These are phyloP conservation scores for Ochotona curzoniae DNA, from an alignment of 2,113 vertebrate genomes.

Conservation along the genomic window DNA sequence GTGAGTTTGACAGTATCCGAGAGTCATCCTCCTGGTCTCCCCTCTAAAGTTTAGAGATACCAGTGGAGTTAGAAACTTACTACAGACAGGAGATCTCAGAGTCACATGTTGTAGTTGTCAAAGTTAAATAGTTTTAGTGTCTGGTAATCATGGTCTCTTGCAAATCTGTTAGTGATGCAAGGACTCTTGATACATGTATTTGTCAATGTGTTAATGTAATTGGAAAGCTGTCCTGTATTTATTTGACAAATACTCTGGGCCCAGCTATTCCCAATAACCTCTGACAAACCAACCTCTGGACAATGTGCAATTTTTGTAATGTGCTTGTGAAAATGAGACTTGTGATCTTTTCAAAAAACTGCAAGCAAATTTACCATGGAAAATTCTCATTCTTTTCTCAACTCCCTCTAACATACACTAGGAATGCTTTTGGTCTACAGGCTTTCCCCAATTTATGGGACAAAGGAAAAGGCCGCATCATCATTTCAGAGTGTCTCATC, in stretches of 20 bases:
- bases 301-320: slow-evolving; percentile 42
- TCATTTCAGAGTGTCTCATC: slow-evolving; percentile 85
- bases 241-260: slow-evolving; percentile 66
- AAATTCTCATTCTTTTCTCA: slow-evolving; percentile 69
- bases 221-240: slow-evolving; percentile 56
- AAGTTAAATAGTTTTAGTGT: slow-evolving; percentile 77
- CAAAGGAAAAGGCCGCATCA: slow-evolving; percentile 77
- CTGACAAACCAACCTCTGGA: slow-evolving; percentile 41
- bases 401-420: slow-evolving; percentile 74
- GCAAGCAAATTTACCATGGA: slow-evolving; percentile 77
- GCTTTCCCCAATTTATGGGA: slow-evolving; percentile 75
- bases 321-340: slow-evolving; percentile 62
- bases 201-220: slow-evolving; percentile 46
- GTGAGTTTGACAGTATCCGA: slow-evolving; percentile 82
- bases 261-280: slow-evolving; percentile 41
- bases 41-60: slow-evolving; percentile 69
- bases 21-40: slow-evolving; percentile 71
- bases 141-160: slow-evolving; percentile 65
- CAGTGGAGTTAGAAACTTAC: slow-evolving; percentile 70
- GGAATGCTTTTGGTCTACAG: slow-evolving; percentile 81
- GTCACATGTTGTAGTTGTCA: slow-evolving; percentile 73
- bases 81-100: slow-evolving; percentile 76
- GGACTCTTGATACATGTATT: slow-evolving; percentile 53
- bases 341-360: slow-evolving; percentile 67
- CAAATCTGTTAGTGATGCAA: slow-evolving; percentile 57